A percentile compares a stretch with the other conserved stretches of the same genome.
Conservation (phyloP, 2,113 vertebrate genomes). For the Monarcha castaneiventris region DNA sequence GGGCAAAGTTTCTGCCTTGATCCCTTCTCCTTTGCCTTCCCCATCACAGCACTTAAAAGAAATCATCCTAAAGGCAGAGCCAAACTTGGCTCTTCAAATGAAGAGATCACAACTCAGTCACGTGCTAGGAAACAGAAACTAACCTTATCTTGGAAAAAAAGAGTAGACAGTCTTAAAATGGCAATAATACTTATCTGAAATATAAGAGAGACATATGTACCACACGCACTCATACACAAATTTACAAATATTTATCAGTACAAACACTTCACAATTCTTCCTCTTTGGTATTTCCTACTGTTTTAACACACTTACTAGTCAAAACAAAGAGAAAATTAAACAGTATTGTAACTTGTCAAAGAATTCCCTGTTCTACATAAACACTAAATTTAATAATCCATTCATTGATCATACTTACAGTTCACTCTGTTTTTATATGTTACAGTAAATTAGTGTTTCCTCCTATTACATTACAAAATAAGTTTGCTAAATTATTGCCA, state of each 20-base stretch:
- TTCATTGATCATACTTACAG: neutral
- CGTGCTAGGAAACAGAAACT: neutral
- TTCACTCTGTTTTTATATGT: neutral
- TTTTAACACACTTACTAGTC: neutral
- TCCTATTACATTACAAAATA: neutral
- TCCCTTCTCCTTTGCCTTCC: neutral
- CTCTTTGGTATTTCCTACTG: neutral
- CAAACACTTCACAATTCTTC: neutral
- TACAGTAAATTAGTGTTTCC: neutral
- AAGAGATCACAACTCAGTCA: neutral
- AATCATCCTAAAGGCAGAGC: neutral
- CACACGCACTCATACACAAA: neutral
- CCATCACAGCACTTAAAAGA: neutral
- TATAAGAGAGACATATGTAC: neutral
- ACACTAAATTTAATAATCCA: neutral
- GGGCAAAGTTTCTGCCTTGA: neutral
- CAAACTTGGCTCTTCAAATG: neutral
- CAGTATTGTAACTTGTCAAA: neutral
- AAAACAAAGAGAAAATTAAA: neutral
- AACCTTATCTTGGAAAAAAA: neutral
- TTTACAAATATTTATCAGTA: neutral
- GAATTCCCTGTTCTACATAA: neutral
- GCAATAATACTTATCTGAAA: neutral
- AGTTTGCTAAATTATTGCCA: neutral
- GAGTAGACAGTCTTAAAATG: neutral